Evolutionary conservation across 2,888 invertebrate species (phyloP).

Genomic region (Xestoiulus laeticollis): DNA sequence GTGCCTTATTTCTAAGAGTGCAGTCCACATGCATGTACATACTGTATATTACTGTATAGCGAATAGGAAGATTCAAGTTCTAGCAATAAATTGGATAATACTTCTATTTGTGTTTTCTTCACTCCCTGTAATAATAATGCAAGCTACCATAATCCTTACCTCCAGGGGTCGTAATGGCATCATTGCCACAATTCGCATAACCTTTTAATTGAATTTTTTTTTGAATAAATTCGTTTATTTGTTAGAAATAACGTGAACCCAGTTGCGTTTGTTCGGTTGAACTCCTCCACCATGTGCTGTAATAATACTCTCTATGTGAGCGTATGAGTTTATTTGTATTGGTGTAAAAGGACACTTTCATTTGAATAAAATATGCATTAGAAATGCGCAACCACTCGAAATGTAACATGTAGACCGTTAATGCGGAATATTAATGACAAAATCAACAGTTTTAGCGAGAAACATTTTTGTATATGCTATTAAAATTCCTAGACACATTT

Average conservation of each 20-base stretch:
- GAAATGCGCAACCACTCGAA: background rate
- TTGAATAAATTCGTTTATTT: background rate
- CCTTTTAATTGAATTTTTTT: constrained; percentile 2
- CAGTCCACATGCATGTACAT: too few relatives aligned
- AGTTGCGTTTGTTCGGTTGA: background rate
- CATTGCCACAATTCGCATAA: background rate
- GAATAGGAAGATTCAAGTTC: background rate
- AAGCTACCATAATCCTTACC: background rate
- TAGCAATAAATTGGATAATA: background rate
- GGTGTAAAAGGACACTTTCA: background rate
- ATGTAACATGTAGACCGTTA: background rate
- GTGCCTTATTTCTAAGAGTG: background rate
- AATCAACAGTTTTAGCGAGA: background rate
- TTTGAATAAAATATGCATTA: background rate
- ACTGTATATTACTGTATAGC: too few relatives aligned
- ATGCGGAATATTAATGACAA: background rate
- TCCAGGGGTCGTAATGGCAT: background rate
- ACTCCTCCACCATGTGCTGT: background rate
- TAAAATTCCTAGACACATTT: background rate
- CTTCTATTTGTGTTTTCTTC: background rate
- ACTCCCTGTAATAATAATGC: background rate
- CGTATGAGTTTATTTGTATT: background rate
- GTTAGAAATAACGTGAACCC: background rate
- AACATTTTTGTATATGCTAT: background rate
- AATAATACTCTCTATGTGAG: background rate